A percentile compares a stretch with the other conserved stretches of the same genome.
Evolutionary conservation across 2,888 invertebrate species (phyloP).

Genomic region (Baronia brevicornis): DNA sequence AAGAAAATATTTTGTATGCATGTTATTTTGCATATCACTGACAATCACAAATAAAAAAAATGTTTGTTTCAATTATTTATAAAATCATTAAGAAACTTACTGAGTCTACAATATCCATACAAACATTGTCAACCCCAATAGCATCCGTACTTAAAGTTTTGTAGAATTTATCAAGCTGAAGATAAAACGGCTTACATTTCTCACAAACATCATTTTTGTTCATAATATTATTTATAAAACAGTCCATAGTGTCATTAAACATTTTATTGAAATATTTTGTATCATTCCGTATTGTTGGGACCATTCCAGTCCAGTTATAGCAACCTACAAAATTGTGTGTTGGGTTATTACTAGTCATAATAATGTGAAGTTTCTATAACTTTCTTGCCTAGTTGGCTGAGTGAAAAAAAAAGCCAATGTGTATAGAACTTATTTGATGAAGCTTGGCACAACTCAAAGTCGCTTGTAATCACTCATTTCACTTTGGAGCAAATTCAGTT

Average conservation of each 20-base stretch:
- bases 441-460: too few species aligned
- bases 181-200: constrained; percentile 72
- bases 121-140: constrained; percentile 75
- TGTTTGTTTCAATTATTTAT: constrained; percentile 1
- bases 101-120: constrained; percentile 81
- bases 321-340: constrained; percentile 78
- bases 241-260: constrained; percentile 56
- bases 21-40: too few species aligned
- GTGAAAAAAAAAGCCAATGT: too few species aligned
- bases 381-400: too few species aligned
- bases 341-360: too few species aligned
- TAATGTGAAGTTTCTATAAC: too few species aligned
- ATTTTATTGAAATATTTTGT: constrained; percentile 64
- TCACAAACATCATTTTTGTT: constrained; percentile 58
- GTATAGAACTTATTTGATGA: too few species aligned
- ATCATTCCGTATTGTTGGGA: constrained; percentile 61
- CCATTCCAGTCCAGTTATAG: constrained; percentile 60
- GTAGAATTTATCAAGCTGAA: constrained; percentile 74
- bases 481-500: too few species aligned
- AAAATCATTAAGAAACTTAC: constrained; percentile 55
- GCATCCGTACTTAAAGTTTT: constrained; percentile 70
- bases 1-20: too few species aligned
- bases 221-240: constrained; percentile 46
- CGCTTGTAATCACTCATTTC: too few species aligned
- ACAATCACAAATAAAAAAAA: neutral